phyloP scores from a whole-genome alignment of 2,888 invertebrate genomes.

The Oxytorus armatus region DNA sequence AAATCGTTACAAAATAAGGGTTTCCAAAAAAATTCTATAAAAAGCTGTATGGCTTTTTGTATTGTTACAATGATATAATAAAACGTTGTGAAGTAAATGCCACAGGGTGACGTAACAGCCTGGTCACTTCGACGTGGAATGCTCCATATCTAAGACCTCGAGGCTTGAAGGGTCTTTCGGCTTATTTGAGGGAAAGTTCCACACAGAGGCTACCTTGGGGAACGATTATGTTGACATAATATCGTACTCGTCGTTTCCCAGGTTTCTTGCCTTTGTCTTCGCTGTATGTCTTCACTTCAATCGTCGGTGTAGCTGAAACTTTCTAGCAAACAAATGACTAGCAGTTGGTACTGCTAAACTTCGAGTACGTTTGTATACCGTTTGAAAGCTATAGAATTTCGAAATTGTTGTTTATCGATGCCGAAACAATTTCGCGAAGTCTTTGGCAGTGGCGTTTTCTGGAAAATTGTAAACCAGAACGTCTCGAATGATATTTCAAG shows the following conservation, averaged over 20 bases:
- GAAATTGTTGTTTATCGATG: too few relatives aligned
- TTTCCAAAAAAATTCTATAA: too few relatives aligned
- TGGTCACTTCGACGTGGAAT: not conserved
- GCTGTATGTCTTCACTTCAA: slow-evolving; percentile 25
- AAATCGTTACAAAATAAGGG: too few relatives aligned
- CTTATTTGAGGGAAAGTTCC: slow-evolving; percentile 22
- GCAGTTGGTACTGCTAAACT: slow-evolving; percentile 32
- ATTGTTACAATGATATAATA: too few relatives aligned
- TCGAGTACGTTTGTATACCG: not conserved
- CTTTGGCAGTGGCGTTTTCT: too few relatives aligned
- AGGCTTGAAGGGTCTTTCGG: slow-evolving; percentile 30
- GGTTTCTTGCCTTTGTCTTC: slow-evolving; percentile 47
- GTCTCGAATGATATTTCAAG: too few relatives aligned
- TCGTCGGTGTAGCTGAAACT: slow-evolving; percentile 42
- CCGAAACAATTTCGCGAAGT: too few relatives aligned
- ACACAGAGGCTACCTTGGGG: slow-evolving; percentile 4
- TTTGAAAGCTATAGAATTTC: too few relatives aligned
- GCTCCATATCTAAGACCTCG: slow-evolving; percentile 15
- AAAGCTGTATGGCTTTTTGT: too few relatives aligned
- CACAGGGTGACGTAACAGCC: too few relatives aligned
- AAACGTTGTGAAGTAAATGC: too few relatives aligned
- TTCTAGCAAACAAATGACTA: slow-evolving; percentile 13
- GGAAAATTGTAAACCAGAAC: too few relatives aligned
- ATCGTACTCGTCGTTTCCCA: slow-evolving; percentile 36
- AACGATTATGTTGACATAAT: slow-evolving; percentile 55